Evolutionary conservation across 1,140 invertebrate genomes (phyloP), one percentile per base, ranked within the genome.

Genomic region (Leptopilina clavipes): DNA sequence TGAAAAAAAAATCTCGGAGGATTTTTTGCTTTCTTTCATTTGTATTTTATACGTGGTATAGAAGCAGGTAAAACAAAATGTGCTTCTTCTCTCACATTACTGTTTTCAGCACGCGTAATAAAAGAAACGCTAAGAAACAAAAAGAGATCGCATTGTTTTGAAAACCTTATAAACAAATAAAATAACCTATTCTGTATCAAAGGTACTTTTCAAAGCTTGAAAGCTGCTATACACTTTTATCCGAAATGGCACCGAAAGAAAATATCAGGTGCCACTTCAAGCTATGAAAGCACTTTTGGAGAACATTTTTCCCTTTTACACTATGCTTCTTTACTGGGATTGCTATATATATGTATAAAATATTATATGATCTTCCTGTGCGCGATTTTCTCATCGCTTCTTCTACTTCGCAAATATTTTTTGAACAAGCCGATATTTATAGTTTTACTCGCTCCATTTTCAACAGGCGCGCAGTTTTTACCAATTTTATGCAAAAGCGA

Each of bases 181-280:
- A 65, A 65, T 65, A 37, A 31, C 11, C 12, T 31, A n/a, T 65
- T 25, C 25, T 25, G 19, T 65, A 25, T 31, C 56, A 65, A 65
- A 65, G 19, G 22, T 31, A 31, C 22, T 65, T 14, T 65, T 65
- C 22, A 3, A 7, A 65, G 12, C 56, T 65, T 25, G 9, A 65
- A 19, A 65, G 19, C 12, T 25, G 37, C 37, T 40, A 9, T 40
- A 65, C 56, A 65, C 56, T 65, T 31, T 65, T 65, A 65, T 65
- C 22, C 22, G 5, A 31, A n/a, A 65, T 65, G 6, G 25, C 3
- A 5, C 25, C 22, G n/a, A n/a, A 31, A 37, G 14, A 14, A 59
- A 59, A 59, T 22, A 59, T 59, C 54, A 59, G 54, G 18, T 59
- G 10, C 18, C 2, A 7, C 56, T 31, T 22, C 22, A 65, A 31